Conservation (phyloP, 2,888 invertebrate species). For the Catocala nupta region DNA sequence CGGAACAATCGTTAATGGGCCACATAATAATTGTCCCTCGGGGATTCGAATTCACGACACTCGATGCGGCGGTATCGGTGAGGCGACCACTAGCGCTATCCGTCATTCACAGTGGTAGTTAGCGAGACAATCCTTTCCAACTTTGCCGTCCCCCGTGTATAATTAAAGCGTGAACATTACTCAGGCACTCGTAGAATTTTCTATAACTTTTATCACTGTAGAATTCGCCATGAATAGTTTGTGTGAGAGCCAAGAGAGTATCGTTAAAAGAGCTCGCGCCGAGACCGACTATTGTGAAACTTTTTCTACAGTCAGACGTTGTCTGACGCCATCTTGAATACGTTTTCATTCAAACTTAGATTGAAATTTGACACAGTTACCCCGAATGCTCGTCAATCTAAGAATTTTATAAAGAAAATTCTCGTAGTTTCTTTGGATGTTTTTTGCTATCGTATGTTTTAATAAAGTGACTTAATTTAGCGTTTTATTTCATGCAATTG, state of each 20-base stretch:
- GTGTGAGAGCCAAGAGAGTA: not conserved
- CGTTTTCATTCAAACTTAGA: conserved; percentile 13
- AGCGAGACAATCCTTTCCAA: too few relatives aligned
- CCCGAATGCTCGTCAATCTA: not conserved
- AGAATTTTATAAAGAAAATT: conserved; percentile 2
- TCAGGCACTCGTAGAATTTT: not conserved
- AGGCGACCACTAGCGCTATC: too few relatives aligned
- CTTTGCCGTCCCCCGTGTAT: too few relatives aligned
- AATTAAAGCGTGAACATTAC: too few relatives aligned
- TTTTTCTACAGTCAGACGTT: conserved; percentile 9
- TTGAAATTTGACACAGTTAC: conserved; percentile 13
- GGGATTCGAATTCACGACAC: too few relatives aligned
- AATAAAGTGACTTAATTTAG: too few relatives aligned
- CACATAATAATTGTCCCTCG: too few relatives aligned
- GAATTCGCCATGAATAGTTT: not conserved
- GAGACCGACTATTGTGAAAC: conserved; percentile 14
- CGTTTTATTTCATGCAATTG: too few relatives aligned
- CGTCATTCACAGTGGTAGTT: too few relatives aligned
- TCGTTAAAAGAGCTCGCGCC: conserved; percentile 2
- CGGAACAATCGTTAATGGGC: too few relatives aligned
- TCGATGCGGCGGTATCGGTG: too few relatives aligned
- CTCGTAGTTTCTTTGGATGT: not conserved
- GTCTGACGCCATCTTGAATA: conserved; percentile 15
- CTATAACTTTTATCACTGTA: too few relatives aligned
- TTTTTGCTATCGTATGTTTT: not conserved